phyloP scores from a whole-genome alignment of 2,797 vertebrate genomes.

The Nothura maculosa region DNA sequence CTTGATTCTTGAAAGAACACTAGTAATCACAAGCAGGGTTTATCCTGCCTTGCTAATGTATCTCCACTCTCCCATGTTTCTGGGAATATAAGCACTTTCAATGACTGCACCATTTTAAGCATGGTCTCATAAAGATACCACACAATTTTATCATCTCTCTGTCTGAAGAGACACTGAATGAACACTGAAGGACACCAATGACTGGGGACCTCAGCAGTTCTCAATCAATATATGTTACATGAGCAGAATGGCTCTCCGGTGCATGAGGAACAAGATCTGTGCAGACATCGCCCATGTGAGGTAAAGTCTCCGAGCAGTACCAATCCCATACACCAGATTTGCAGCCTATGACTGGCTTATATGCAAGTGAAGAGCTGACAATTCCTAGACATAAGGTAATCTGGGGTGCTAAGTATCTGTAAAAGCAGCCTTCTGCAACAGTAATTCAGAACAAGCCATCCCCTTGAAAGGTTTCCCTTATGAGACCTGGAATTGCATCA shows the following conservation, averaged over 20 bases:
- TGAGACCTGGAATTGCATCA: neutral
- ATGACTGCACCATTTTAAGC: neutral
- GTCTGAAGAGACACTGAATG: neutral
- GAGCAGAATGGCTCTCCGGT: neutral
- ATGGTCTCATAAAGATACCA: neutral
- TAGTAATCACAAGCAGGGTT: neutral
- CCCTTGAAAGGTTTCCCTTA: neutral
- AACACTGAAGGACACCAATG: neutral
- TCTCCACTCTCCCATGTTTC: slow-evolving; percentile 23
- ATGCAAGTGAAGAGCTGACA: slow-evolving; percentile 33
- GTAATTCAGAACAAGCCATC: neutral
- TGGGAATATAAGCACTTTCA: slow-evolving; percentile 18
- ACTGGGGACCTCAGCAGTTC: fast-evolving
- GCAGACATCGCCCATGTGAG: neutral
- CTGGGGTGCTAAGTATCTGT: neutral
- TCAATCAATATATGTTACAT: neutral
- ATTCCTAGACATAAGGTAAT: neutral
- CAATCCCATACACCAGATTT: slow-evolving; percentile 7
- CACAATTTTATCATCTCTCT: neutral
- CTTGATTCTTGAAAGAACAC: neutral
- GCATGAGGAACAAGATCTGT: neutral
- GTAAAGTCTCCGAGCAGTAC: neutral
- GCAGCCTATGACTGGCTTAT: neutral
- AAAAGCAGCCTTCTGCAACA: neutral
- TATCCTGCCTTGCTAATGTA: neutral